Conservation (phyloP, 2,113 vertebrate species). For the Etia nguti region DNA sequence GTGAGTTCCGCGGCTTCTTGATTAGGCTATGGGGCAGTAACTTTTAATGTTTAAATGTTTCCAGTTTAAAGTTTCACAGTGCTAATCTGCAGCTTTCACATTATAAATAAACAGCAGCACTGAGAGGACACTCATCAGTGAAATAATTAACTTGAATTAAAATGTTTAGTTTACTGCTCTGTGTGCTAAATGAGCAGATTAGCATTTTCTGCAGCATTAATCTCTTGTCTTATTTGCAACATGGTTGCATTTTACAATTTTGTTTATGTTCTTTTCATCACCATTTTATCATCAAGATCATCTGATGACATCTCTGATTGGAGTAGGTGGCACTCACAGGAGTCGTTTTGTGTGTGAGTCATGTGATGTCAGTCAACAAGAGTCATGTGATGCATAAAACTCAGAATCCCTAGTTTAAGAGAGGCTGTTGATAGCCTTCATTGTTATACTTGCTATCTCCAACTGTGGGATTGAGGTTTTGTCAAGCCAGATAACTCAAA, state of each 20-base stretch:
- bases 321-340: background rate
- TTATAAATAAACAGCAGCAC: background rate
- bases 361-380: background rate
- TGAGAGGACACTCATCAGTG: background rate
- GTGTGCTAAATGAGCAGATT: background rate
- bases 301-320: background rate
- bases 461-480: background rate
- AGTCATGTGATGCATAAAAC: background rate
- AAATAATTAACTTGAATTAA: background rate
- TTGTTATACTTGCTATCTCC: background rate
- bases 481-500: background rate
- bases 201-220: background rate
- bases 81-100: background rate
- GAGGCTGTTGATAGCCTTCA: accelerated
- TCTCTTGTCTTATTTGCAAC: background rate
- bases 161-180: background rate
- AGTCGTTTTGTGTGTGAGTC: background rate
- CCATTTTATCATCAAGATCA: background rate
- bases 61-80: background rate
- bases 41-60: background rate
- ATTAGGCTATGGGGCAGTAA: background rate
- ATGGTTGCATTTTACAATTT: background rate
- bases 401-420: background rate
- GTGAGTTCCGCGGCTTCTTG: background rate
- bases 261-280: background rate